Conservation (phyloP, 2,113 vertebrate genomes). For the Brachirus orientalis region DNA sequence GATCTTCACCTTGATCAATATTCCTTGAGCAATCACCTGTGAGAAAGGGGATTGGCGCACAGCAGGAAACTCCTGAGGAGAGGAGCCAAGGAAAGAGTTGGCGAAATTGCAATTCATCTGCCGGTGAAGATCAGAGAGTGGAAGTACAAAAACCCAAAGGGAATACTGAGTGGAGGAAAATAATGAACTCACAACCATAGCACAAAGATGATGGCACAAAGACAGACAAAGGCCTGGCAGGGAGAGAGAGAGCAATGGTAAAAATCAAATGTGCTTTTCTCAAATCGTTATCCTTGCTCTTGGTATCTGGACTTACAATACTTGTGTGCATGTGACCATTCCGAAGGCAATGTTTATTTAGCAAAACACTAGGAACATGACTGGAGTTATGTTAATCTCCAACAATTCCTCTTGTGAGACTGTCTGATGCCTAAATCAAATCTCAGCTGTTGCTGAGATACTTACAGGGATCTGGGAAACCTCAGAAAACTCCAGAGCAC, state of each 20-base stretch:
- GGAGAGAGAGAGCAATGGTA: neutral
- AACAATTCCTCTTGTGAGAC: constrained; percentile 17
- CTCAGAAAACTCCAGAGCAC: constrained; percentile 14
- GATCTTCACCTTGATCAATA: constrained; percentile 81
- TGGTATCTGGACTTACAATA: neutral
- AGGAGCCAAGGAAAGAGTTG: constrained; percentile 40
- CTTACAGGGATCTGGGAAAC: constrained; percentile 36
- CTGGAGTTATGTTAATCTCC: neutral
- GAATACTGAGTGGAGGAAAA: constrained; percentile 64
- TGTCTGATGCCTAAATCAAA: constrained; percentile 42
- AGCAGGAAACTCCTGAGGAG: constrained; percentile 73
- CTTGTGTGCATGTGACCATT: neutral
- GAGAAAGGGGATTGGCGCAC: constrained; percentile 74
- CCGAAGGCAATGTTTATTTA: constrained; percentile 16
- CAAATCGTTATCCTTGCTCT: neutral
- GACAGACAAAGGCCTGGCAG: constrained; percentile 18
- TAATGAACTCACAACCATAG: constrained; percentile 13
- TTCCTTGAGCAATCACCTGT: constrained; percentile 81
- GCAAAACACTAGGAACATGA: constrained; percentile 6
- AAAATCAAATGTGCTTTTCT: constrained; percentile 13
- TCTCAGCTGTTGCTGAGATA: constrained; percentile 43
- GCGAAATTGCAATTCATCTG: constrained; percentile 60
- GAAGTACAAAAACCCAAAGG: constrained; percentile 42
- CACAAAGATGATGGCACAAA: constrained; percentile 21
- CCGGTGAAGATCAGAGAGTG: constrained; percentile 54